Base-by-base conservation (phyloP, 2,113 vertebrate genomes). In the Nesogale talazaci region DNA sequence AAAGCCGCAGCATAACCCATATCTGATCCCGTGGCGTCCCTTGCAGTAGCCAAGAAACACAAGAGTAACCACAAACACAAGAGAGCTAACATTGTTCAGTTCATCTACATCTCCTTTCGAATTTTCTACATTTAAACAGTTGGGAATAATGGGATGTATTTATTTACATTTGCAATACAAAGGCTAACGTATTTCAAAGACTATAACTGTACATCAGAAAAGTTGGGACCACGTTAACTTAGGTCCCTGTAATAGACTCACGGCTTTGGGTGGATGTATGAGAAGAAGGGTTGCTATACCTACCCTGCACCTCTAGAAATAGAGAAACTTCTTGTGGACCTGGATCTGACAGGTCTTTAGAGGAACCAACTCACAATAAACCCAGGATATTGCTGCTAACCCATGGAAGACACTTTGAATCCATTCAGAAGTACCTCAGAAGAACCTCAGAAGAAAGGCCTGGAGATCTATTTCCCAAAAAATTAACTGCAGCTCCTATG, bases 61-160 rank as follows among this genome's bases (percentile, higher is more conserved):
- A n/a, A n/a, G n/a, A n/a, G n/a, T 36, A 17, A 67, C 22, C 9
- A 3, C 12, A 80, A 31, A 79, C 17, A 6, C 25, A n/a, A 22
- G 15, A 4, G n/a, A 29, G 29, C 67, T 36, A 34, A 46, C 63
- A 57, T 15, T 69, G 29, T 23, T 83, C 38, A 22, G 52, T 46
- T 46, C 2, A 22, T 67, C 67, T 19, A 89, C 42, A 78, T 72
- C 29, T 31, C 57, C 40, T 81, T 19, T 67, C 34, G 31, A 10
- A 34, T 80, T 36, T 88, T 59, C 82, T 36, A 52, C 46, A 67
- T 94, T 59, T 88, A 40, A 88, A 17, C 34, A 84, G 67, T 40
- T 74, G 10, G 57, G 2, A 20, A 52, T 8, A 11, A 10, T 52
- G 46, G 10, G 9, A 52, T 52, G 1, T 52, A 52, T 52, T 52